Base-by-base conservation (phyloP, 2,113 vertebrate species). In the Ictalurus punctatus region DNA sequence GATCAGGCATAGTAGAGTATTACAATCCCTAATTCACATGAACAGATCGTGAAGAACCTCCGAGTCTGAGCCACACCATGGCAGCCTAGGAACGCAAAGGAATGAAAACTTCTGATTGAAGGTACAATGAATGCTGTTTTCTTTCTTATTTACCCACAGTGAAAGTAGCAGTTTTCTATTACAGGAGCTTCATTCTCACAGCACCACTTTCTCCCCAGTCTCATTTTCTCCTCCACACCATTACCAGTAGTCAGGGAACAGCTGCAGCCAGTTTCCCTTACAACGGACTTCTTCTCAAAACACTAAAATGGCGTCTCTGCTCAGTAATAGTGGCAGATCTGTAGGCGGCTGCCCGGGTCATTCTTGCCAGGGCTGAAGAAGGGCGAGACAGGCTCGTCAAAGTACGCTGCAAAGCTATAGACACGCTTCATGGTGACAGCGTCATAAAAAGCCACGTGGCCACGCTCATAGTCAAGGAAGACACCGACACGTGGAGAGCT, bases 331-430 rank as follows among this genome's bases (percentile, higher is more conserved):
- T 96, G 96, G 88, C 96, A 96, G 67, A 96, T 95, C 88, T 96
- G 95, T 83, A 96, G 89, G 78, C 95, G 86, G 93, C 95, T 95
- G 85, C 95, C 93, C 0, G 95, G 95, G 54, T 96, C 95, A 21
- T 96, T 95, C 91, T 96, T 96, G 54, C 96, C 96, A 0, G 96
- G 96, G 91, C 96, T 96, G 91, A 96, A 96, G 92, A 96, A 96
- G 5, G 96, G 95, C 19, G 91, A 95, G 37, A 96, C 95, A 0
- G 95, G 95, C 90, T 95, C 94, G 0, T 94, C 93, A 56, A 96
- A 96, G 92, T 94, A 95, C 0, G 95, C 93, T 40, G 94, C 92
- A 27, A 96, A 96, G 91, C 95, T 93, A 92, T 93, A 96, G 7
- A 96, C 90, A 80, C 92, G 94, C 90, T 94, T 96, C 96, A 96